Percentiles rank a stretch among this genome's conserved stretches.
phyloP scores from a whole-genome alignment of 2,797 vertebrate genomes.

The Pangasius djambal region DNA sequence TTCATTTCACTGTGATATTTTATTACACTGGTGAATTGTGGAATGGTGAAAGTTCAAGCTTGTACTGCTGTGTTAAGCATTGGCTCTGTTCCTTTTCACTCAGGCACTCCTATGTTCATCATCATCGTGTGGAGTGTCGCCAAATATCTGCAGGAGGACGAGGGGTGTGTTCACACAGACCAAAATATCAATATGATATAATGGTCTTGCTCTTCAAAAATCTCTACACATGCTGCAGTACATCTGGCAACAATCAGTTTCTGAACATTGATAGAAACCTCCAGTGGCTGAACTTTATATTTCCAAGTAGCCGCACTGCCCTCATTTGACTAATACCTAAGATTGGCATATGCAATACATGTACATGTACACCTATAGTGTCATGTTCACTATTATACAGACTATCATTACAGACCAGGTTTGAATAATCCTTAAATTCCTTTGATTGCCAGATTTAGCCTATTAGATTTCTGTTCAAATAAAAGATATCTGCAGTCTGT shows the following conservation, averaged over 20 bases:
- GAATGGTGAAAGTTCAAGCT: neutral
- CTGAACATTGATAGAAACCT: neutral
- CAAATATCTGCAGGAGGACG: slow-evolving; percentile 86
- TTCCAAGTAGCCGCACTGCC: neutral
- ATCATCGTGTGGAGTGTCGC: slow-evolving; percentile 82
- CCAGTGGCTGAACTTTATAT: neutral
- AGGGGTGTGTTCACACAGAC: slow-evolving; percentile 76
- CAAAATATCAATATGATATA: neutral
- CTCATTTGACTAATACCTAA: neutral
- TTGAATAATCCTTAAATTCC: neutral
- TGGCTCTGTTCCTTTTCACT: slow-evolving; percentile 12
- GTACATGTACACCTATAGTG: neutral
- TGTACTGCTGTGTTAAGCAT: slow-evolving; percentile 5
- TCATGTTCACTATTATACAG: neutral
- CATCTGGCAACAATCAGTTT: neutral
- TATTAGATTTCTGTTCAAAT: neutral
- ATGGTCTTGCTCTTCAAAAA: neutral
- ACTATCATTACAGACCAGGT: neutral
- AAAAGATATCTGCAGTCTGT: neutral
- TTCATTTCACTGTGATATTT: neutral
- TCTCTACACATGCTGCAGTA: neutral
- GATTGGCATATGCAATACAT: neutral
- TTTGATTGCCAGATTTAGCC: neutral
- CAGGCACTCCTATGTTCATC: slow-evolving; percentile 82
- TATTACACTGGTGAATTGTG: neutral